These are phyloP conservation scores for Grus americana DNA, from an alignment of 2,113 vertebrate genomes.

Conservation along the genomic window DNA sequence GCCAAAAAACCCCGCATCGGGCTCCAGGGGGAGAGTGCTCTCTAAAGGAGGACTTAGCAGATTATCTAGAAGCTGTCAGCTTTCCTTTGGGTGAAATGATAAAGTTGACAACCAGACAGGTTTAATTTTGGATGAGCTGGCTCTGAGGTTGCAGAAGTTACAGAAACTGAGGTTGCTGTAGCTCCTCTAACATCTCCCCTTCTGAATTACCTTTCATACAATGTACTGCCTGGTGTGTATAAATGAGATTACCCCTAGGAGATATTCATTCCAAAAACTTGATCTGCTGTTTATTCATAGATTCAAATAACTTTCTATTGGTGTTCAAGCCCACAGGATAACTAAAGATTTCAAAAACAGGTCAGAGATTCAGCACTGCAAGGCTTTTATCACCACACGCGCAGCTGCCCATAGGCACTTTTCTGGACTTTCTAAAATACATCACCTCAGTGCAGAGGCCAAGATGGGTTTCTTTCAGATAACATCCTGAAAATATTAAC, in stretches of 20 bases:
- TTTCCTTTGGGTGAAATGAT: not conserved
- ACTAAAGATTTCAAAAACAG: not conserved
- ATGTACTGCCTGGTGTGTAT: not conserved
- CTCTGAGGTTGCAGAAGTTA: not conserved
- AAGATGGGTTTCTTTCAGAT: not conserved
- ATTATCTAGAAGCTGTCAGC: not conserved
- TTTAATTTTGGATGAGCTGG: not conserved
- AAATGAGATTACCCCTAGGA: not conserved
- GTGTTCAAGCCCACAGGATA: not conserved
- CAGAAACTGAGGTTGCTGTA: not conserved
- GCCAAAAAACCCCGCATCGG: not conserved
- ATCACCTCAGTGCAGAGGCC: not conserved
- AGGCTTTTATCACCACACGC: not conserved
- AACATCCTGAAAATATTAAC: not conserved
- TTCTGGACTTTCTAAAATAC: not conserved
- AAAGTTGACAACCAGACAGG: not conserved
- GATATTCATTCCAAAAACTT: not conserved
- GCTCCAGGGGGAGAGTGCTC: not conserved
- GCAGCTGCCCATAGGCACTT: not conserved
- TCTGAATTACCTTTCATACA: not conserved
- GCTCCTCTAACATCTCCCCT: not conserved
- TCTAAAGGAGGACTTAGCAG: not conserved
- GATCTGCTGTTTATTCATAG: not conserved
- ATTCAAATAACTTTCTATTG: not conserved
- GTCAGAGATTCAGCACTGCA: not conserved